A percentile compares a stretch with the other conserved stretches of the same genome.
Evolutionary conservation across 2,888 invertebrate species (phyloP).

Genomic region (Andrena flavipes): DNA sequence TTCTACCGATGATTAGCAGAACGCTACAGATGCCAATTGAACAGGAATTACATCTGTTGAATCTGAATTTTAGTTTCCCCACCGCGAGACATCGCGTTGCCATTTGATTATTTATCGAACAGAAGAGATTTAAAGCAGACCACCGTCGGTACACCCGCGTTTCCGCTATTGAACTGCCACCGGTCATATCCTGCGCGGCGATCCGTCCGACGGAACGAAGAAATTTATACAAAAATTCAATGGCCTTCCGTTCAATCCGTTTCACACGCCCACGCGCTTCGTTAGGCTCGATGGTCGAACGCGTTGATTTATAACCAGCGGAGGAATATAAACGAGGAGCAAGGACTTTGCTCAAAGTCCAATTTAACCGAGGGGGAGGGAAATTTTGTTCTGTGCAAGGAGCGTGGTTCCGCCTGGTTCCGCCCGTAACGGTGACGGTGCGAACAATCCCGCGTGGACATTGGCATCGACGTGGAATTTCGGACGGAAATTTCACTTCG

Average conservation of each 20-base stretch:
- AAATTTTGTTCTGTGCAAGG: constrained; percentile 77
- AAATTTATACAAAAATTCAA: constrained; percentile 63
- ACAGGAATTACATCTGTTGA: no score
- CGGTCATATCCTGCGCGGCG: constrained; percentile 47
- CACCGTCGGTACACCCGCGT: constrained; percentile 39
- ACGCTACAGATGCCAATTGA: no score
- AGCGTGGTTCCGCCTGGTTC: constrained; percentile 80
- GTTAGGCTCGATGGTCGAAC: constrained; percentile 51
- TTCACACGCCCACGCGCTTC: constrained; percentile 64
- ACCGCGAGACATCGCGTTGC: no score
- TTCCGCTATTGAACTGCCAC: constrained; percentile 38
- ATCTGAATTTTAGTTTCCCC: no score
- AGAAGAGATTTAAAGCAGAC: constrained; percentile 1
- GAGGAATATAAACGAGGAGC: constrained; percentile 55
- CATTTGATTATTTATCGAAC: no score
- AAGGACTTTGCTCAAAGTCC: constrained; percentile 72
- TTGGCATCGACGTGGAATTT: constrained; percentile 53
- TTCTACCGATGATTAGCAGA: no score
- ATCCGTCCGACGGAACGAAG: constrained; percentile 25
- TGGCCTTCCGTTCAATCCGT: constrained; percentile 66
- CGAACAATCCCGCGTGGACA: constrained; percentile 68
- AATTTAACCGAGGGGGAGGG: constrained; percentile 74
- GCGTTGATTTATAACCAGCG: constrained; percentile 70
- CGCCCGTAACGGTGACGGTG: constrained; percentile 80
- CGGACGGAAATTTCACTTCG: background rate